Evolutionary conservation across 2,797 vertebrate genomes (phyloP), one percentile per base, ranked within the genome.

Genomic region (Hippopotamyrus pictus): DNA sequence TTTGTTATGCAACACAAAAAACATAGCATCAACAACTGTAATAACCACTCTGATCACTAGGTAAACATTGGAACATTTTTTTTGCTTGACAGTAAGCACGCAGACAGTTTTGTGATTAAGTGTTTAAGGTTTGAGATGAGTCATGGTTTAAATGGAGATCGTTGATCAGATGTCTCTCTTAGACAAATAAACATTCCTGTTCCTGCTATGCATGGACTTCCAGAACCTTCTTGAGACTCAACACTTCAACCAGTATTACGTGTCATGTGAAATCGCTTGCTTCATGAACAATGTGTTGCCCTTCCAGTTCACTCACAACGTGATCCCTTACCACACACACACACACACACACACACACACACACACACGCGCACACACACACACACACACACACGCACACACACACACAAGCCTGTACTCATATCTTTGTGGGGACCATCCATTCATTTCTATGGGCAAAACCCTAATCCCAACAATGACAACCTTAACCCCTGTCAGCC

Each of bases 101-200:
- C 82, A 94, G 93, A 94, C 94, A 93, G 93, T 95, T 93, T 94
- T 95, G 92, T 94, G 92, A 94, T 94, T 93, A 90, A 91, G 93
- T 93, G 92, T 94, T 94, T 93, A 93, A 93, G 92, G 93, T 93
- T 93, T 89, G 92, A 89, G 89, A 92, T 95, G 94, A 96, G 93
- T 95, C 94, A 95, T 93, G 88, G 76, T 84, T 33, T 57, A 88
- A 82, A 85, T 37, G 2, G 53, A 84, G 87, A 88, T 89, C 37
- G 48, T n/a, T n/a, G 76, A 88, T 85, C 87, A 25, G 73, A 41
- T 25, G 8, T 59, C 25, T 44, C 41, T 88, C 65, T 44, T 29
- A 59, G 69, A 83, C 73, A 57, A 86, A 53, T n/a, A 76, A 86
- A 9, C 41, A 50, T 88, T 88, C 51, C 69, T 82, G 84, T 87